Percentiles rank a stretch among this genome's conserved stretches.
phyloP scores from a whole-genome alignment of 2,113 vertebrate genomes.

The Anhinga rufa region DNA sequence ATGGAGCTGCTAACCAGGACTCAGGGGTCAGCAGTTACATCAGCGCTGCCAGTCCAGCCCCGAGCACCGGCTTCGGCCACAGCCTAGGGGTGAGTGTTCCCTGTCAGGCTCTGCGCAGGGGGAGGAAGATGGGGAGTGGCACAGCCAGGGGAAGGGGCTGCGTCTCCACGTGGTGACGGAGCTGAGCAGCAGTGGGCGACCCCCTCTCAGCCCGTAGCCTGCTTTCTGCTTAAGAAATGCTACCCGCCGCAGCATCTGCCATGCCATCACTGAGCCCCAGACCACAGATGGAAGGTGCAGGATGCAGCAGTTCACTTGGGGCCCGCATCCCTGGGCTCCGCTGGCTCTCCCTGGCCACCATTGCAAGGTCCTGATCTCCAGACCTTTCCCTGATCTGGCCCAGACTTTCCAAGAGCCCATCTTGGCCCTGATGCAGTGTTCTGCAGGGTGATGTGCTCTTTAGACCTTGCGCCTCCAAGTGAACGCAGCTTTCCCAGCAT shows the following conservation, averaged over 20 bases:
- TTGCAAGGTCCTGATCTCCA: background rate
- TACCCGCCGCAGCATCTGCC: background rate
- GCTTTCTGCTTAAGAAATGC: background rate
- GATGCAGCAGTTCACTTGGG: background rate
- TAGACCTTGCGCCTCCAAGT: background rate
- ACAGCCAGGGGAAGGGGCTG: background rate
- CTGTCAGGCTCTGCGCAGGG: background rate
- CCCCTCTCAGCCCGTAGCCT: background rate
- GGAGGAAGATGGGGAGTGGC: background rate
- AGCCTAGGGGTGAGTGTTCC: constrained; percentile 90
- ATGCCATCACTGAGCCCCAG: background rate
- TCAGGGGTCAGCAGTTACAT: constrained; percentile 98
- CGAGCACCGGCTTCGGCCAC: constrained; percentile 95
- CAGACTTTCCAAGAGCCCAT: background rate
- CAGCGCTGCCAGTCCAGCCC: constrained; percentile 95
- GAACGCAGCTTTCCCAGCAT: background rate
- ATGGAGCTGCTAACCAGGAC: constrained; percentile 93
- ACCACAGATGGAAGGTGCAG: fast-evolving
- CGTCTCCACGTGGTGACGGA: background rate
- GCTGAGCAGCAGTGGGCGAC: background rate
- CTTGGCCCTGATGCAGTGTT: background rate
- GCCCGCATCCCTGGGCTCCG: background rate
- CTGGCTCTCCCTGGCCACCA: background rate
- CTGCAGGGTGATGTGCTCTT: background rate
- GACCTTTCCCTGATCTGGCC: background rate